Base-by-base conservation (phyloP, 2,797 vertebrate species). In the Austrolebias charrua region DNA sequence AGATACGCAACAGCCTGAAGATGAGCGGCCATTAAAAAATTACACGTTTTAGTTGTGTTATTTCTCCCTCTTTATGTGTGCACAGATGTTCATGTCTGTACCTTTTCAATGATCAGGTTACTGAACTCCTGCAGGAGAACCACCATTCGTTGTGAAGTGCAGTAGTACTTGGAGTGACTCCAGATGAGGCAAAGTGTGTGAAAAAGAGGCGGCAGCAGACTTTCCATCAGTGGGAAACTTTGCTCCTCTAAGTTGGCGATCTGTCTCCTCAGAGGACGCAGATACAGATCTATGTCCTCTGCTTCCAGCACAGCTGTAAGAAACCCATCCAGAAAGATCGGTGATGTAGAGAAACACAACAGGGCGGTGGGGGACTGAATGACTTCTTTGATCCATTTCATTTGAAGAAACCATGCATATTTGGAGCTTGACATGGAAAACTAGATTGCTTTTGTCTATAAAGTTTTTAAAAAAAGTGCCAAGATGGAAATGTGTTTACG, bases 131-230 rank as follows among this genome's bases (percentile, higher is more conserved):
- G 89, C 66, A 96, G 85, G 63, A 95, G 92, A 55, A 94, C 91
- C 83, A 94, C 91, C 71, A 91, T 92, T 79, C 92, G 92, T 46
- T 85, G 85, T 46, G 93, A 93, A 61, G 78, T 88, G 84, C 93
- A 93, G 76, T 88, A 92, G 84, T 90, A 83, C 60, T 80, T 89
- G 71, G 95, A 98, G 79, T 80, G 80, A 72, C 90, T 96, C 96
- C 97, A 99, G 87, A 94, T 90, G 75, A 96, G 94, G 82, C 95
- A 95, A 63, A 99, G 94, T 19, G 94, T 90, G 86, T 93, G 94
- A 88, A 94, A 95, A 81, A 95, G 89, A 60, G 92, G 90, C 50
- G 89, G 90, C 79, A 94, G 88, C 57, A 96, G 89, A 74, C 69
- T 18, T 61, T 95, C 91, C 46, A 86, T 65, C 31, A 90, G 85